A percentile compares a stretch with the other conserved stretches of the same genome.
phyloP scores from a whole-genome alignment of 1,140 invertebrate species.

The Anastrepha obliqua region DNA sequence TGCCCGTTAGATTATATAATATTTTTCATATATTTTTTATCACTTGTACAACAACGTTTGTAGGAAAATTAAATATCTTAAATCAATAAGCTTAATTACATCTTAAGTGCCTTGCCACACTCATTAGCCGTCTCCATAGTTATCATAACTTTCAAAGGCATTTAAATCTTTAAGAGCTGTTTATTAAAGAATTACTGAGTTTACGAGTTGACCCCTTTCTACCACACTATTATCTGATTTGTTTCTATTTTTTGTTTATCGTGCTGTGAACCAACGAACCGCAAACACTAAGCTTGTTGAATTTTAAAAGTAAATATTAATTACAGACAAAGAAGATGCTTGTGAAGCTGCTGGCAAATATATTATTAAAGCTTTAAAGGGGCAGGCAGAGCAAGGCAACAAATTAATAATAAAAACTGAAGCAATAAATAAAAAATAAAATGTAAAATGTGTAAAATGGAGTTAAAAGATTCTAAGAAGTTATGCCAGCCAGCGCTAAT shows the following conservation, averaged over 20 bases:
- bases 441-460: neutral
- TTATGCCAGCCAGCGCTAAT: neutral
- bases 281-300: neutral
- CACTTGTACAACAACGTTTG: neutral
- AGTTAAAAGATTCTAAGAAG: neutral
- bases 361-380: neutral
- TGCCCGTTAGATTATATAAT: no score
- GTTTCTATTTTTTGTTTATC: neutral
- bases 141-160: neutral
- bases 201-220: neutral
- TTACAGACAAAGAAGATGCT: neutral
- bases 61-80: neutral
- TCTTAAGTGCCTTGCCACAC: neutral
- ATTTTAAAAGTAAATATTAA: constrained; percentile 17
- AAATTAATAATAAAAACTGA: neutral
- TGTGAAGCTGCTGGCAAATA: neutral
- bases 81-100: neutral
- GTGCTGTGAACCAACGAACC: neutral
- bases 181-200: neutral
- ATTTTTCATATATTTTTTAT: no score
- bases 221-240: no score
- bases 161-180: neutral
- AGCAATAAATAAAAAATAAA: neutral
- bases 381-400: neutral
- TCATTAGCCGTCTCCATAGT: neutral